Percentiles rank a stretch among this genome's conserved stretches.
Evolutionary conservation across 2,797 vertebrate genomes (phyloP).

Genomic region (Siniperca undulata): DNA sequence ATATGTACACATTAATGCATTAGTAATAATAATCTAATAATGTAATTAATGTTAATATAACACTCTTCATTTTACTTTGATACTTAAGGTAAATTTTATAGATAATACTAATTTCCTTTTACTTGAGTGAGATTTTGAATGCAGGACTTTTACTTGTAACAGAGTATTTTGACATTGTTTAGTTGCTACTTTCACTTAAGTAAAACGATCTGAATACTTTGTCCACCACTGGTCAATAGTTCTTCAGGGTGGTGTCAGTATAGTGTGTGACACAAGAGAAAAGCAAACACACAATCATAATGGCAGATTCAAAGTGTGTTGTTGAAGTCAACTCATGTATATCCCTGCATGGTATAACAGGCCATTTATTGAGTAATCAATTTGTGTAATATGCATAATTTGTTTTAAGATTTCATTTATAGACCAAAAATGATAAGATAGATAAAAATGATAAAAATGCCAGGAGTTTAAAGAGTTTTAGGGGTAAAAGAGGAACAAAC

Average conservation of each 20-base stretch:
- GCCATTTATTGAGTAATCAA: background rate
- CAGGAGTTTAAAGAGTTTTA: background rate
- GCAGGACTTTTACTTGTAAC: background rate
- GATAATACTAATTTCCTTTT: background rate
- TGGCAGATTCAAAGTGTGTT: background rate
- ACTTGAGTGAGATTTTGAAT: background rate
- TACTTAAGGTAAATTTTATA: background rate
- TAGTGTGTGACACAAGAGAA: background rate
- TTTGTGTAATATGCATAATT: background rate
- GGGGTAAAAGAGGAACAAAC: background rate
- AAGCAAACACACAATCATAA: conserved; percentile 5
- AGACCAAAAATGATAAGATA: background rate
- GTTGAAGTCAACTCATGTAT: background rate
- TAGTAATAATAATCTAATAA: background rate
- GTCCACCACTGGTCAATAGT: background rate
- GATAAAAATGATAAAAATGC: background rate
- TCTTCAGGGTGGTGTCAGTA: background rate
- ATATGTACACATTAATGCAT: background rate
- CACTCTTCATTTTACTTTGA: background rate
- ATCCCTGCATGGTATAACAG: background rate
- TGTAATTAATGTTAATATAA: background rate
- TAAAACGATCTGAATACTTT: background rate
- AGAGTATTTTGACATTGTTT: background rate
- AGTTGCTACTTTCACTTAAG: background rate
- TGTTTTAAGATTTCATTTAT: background rate